Conservation (phyloP, 2,888 invertebrate genomes). For the Napeogenes inachia region DNA sequence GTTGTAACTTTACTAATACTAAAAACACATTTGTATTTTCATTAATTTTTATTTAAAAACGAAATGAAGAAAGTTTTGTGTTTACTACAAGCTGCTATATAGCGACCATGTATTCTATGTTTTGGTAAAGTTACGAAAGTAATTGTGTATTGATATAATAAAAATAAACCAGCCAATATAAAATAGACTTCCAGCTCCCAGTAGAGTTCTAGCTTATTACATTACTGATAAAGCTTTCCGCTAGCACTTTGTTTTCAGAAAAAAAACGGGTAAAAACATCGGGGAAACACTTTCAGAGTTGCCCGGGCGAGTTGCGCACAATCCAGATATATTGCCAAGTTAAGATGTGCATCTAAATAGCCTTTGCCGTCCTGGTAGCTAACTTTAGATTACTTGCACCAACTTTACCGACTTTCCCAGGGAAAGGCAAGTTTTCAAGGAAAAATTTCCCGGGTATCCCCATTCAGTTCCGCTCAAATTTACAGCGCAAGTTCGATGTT, state of each 20-base stretch:
- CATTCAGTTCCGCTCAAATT: conserved; percentile 65
- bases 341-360: conserved; percentile 78
- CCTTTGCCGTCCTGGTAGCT: conserved; percentile 71
- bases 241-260: conserved; percentile 46
- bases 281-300: conserved; percentile 53
- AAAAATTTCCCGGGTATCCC: conserved; percentile 46
- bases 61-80: no score
- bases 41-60: no score
- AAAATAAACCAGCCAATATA: background rate
- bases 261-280: conserved; percentile 37
- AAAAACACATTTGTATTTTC: no score
- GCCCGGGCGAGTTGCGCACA: conserved; percentile 43
- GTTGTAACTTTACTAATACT: no score
- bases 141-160: no score
- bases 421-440: conserved; percentile 52
- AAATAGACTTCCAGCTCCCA: conserved; percentile 15
- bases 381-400: conserved; percentile 77
- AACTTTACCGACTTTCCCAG: conserved; percentile 62
- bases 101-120: no score
- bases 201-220: conserved; percentile 41
- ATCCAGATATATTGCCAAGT: conserved; percentile 75
- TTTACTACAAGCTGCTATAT: no score
- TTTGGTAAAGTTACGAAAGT: no score
- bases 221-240: conserved; percentile 45
- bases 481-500: conserved; percentile 62